Evolutionary conservation across 2,797 vertebrate species (phyloP), one percentile per base, ranked within the genome.

Genomic region (Synaphobranchus kaupii): DNA sequence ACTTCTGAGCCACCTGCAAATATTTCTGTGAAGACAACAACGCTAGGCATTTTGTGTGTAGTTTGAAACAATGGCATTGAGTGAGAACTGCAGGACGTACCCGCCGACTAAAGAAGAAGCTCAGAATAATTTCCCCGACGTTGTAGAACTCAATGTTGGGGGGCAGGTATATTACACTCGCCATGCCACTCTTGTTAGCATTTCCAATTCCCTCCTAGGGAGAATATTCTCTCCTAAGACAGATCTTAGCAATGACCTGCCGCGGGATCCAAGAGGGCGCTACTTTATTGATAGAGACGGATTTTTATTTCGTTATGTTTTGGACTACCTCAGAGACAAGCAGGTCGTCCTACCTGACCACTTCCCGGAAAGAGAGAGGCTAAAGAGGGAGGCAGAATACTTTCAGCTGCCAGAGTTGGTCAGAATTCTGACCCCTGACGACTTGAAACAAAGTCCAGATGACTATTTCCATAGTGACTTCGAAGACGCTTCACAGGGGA

Each of bases 81-180:
- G 97, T 94, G 98, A 97, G 87, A 99, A 98, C 94, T 98, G 98
- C 94, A 97, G 97, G 96, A 98, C 97, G 96, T 97, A 97, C 90
- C 94, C 95, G 83, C 94, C 97, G 92, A 90, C 94, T 39, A 97
- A 98, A 94, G 98, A 99, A 83, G 98, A 96, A 90, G 95, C 96
- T 76, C 95, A 97, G 91, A 97, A 96, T 93, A 96, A 97, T 90
- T 98, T 98, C 92, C 98, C 98, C 0, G 99, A 99, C 92, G 98
- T 99, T 1, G 95, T 99, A 89, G 99, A 99, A 91, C 94, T 99
- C 85, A 99, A 99, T 54, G 99, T 99, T 2, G 99, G 99, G 0
- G 99, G 99, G 13, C 99, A 99, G 94, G 98, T 99, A 91, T 99
- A 99, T 92, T 99, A 99, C 92, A 99, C 99, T 88, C 97, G 98